These are phyloP conservation scores for Telmatherina bonti DNA, from an alignment of 2,797 vertebrate genomes.

Conservation along the genomic window DNA sequence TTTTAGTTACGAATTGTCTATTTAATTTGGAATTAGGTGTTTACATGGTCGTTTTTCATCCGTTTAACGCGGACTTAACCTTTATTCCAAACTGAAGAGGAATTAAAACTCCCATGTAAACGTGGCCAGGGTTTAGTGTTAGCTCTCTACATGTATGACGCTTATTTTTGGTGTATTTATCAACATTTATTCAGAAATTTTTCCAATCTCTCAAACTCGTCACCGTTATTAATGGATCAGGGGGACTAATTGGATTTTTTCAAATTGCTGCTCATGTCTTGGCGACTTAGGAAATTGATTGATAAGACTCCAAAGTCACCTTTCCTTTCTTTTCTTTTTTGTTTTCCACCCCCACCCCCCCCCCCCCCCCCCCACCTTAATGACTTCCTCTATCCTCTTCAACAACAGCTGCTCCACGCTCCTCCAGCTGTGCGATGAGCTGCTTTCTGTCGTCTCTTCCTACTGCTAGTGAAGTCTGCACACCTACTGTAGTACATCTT, in stretches of 20 bases:
- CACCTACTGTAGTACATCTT: constrained; percentile 35
- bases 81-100: too few species aligned
- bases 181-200: not conserved
- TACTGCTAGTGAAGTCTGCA: constrained; percentile 18
- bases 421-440: constrained; percentile 35
- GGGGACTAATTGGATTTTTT: not conserved
- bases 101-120: too few species aligned
- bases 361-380: not conserved
- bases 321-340: not conserved
- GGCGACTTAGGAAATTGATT: not conserved
- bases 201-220: not conserved
- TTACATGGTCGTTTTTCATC: too few species aligned
- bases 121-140: not conserved
- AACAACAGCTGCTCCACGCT: constrained; percentile 19
- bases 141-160: not conserved
- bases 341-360: not conserved
- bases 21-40: too few species aligned
- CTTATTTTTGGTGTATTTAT: not conserved
- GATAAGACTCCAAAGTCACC: too few species aligned
- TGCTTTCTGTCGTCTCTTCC: constrained; percentile 22
- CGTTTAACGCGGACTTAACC: too few species aligned
- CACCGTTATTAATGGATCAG: not conserved
- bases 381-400: constrained; percentile 15
- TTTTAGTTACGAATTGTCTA: too few species aligned
- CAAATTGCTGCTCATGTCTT: not conserved